Conservation (phyloP, 2,113 vertebrate species). For the Dasyurus viverrinus region DNA sequence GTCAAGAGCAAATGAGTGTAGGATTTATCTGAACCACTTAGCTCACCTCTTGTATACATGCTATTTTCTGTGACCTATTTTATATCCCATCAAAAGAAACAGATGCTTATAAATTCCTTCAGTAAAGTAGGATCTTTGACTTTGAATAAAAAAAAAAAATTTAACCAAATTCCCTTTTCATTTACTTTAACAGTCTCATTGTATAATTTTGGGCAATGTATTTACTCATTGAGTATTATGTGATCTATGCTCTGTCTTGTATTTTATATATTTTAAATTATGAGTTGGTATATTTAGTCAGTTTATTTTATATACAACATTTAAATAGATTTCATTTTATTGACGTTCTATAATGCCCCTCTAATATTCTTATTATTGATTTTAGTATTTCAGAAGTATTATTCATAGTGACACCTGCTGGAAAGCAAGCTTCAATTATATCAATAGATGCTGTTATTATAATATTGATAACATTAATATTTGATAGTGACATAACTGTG, state of each 20-base stretch:
- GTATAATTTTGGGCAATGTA: conserved; percentile 40
- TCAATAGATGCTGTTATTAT: conserved; percentile 87
- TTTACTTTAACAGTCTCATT: conserved; percentile 20
- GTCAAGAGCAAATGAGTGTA: conserved; percentile 52
- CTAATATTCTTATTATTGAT: conserved; percentile 88
- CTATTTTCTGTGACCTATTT: conserved; percentile 44
- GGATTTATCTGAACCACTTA: conserved; percentile 63
- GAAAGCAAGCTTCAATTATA: conserved; percentile 85
- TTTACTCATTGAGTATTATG: conserved; percentile 35
- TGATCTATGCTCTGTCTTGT: conserved; percentile 60
- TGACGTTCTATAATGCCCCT: conserved; percentile 83
- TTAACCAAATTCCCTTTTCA: neutral
- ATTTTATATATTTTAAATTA: conserved; percentile 79
- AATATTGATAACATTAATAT: conserved; percentile 87
- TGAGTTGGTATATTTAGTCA: conserved; percentile 75
- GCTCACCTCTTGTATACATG: conserved; percentile 31
- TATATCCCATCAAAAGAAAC: conserved; percentile 52
- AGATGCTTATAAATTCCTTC: conserved; percentile 54
- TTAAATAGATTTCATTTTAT: conserved; percentile 83
- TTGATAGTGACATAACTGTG: conserved; percentile 84
- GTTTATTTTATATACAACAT: conserved; percentile 80
- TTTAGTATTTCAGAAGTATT: conserved; percentile 86
- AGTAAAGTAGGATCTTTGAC: neutral
- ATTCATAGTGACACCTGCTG: conserved; percentile 86
- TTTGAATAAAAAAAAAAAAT: conserved; percentile 34